Base-by-base conservation (phyloP, 1,140 invertebrate genomes). In the Sarcophaga peregrina region DNA sequence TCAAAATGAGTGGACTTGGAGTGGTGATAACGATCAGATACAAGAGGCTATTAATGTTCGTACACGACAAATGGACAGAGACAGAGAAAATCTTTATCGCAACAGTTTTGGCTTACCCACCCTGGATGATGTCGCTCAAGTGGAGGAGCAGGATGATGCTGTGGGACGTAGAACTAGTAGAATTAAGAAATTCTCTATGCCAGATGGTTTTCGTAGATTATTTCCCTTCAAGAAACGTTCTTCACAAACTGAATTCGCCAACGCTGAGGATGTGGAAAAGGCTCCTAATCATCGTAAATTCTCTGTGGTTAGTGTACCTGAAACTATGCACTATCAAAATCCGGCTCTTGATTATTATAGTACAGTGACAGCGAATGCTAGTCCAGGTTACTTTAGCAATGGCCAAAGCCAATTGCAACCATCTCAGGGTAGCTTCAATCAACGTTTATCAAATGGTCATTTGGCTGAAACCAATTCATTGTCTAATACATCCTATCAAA, bases 331-430 rank as follows among this genome's bases (percentile, higher is more conserved):
- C 10, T 58, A 72, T 13, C 58, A 78, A 47, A n/a, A 84, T 48
- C 87, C 86, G n/a, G 83, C 86, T 9, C 11, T 88, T 25, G 88
- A 90, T 25, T 88, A 86, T 82, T 86, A 89, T 82, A 87, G 89
- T 74, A 91, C 91, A 3, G 88, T 93, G 20, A 92, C 92, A 0
- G 87, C 91, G 0, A 92, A 92, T 84, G 92, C 83, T 47, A 86
- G 85, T 52, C 84, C 86, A 58, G 84, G 85, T 0, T 87, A 87
- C 82, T 52, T 88, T 17, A 83, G 85, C 50, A 89, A 88, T 58
- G 88, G 87, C 0, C 7, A 10, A 6, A 20, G n/a, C 7, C 62
- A 68, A n/a, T 45, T 81, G 20, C 62, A 73, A 48, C 85, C 84
- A 5, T 87, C 87, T 0, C 86, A 84, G 8, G 85, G 76, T 17